Conservation (phyloP, 2,797 vertebrate species). For the Chelonia mydas region DNA sequence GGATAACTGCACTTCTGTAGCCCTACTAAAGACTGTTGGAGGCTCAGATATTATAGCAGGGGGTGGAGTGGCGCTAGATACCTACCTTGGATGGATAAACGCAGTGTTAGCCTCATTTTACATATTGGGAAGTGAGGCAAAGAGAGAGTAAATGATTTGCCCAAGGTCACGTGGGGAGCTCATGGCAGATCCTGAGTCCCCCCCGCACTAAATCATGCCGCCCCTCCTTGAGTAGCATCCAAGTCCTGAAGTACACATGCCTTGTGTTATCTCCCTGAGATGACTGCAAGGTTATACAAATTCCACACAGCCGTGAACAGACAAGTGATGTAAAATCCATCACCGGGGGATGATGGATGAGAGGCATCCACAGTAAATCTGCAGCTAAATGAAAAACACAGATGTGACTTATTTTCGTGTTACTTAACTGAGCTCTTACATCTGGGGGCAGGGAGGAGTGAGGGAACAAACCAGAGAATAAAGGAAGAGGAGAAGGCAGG, state of each 20-base stretch:
- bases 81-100: background rate
- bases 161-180: background rate
- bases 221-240: fast-evolving
- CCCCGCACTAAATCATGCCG: fast-evolving
- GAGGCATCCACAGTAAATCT: background rate
- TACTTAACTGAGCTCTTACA: background rate
- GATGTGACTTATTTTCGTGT: background rate
- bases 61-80: background rate
- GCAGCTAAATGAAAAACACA: background rate
- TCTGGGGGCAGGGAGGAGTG: background rate
- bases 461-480: background rate
- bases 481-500: background rate
- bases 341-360: background rate
- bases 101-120: background rate
- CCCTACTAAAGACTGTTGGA: background rate
- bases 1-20: background rate
- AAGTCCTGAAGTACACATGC: fast-evolving
- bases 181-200: background rate
- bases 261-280: background rate
- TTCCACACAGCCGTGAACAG: background rate
- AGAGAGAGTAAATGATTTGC: background rate
- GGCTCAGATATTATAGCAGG: background rate
- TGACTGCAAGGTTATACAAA: background rate
- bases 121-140: background rate
- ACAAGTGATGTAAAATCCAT: background rate